Conservation (phyloP, 1,140 invertebrate species). For the Pentalonia nigronervosa region DNA sequence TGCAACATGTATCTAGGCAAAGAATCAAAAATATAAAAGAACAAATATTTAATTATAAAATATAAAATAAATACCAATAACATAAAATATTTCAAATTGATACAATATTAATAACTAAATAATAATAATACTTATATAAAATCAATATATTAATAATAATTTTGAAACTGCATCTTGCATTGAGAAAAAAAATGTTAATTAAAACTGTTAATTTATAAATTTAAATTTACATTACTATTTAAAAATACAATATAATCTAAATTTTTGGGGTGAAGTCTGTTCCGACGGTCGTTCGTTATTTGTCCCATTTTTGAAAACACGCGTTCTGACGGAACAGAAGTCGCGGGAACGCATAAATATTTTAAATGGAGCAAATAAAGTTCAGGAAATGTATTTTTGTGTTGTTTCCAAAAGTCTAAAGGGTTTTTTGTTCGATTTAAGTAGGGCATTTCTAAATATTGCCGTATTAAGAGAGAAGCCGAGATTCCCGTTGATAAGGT, state of each 20-base stretch:
- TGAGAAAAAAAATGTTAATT: background rate
- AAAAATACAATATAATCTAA: slow-evolving; percentile 43
- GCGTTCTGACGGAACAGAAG: slow-evolving; percentile 53
- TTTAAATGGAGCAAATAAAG: slow-evolving; percentile 39
- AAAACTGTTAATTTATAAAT: slow-evolving; percentile 36
- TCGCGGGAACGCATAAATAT: slow-evolving; percentile 36
- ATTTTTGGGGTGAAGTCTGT: slow-evolving; percentile 36
- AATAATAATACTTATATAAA: too few relatives aligned
- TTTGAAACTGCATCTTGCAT: slow-evolving; percentile 5
- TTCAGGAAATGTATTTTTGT: slow-evolving; percentile 61
- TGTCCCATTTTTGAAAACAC: slow-evolving; percentile 54
- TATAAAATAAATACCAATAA: too few relatives aligned
- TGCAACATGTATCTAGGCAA: too few relatives aligned
- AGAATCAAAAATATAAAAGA: too few relatives aligned
- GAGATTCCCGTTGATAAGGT: slow-evolving; percentile 1
- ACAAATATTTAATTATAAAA: too few relatives aligned
- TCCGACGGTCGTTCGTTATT: slow-evolving; percentile 46
- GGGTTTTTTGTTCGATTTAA: slow-evolving; percentile 58
- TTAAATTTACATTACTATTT: slow-evolving; percentile 40
- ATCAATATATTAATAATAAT: too few relatives aligned
- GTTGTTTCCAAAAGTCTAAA: slow-evolving; percentile 62
- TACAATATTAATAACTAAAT: too few relatives aligned
- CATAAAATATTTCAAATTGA: too few relatives aligned
- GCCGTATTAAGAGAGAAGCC: slow-evolving; percentile 14
- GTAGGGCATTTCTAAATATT: slow-evolving; percentile 32